Conservation (phyloP, 53 echinoderm and acorn worm genomes). For the Echinometra lucunter region DNA sequence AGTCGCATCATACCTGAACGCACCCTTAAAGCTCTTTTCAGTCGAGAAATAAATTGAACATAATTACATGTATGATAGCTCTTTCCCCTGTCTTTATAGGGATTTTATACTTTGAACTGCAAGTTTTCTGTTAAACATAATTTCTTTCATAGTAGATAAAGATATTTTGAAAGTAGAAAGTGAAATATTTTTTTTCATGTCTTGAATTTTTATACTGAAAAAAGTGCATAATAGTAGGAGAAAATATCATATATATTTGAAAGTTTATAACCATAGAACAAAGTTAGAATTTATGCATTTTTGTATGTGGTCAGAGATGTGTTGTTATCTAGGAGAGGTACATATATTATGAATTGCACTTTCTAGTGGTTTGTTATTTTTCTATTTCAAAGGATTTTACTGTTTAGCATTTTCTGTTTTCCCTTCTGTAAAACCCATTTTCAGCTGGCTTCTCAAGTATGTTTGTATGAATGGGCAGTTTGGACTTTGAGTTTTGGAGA, state of each 20-base stretch:
- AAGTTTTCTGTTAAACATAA: not conserved
- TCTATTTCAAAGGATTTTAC: not conserved
- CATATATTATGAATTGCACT: no score
- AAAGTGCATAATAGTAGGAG: not conserved
- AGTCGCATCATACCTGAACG: no score
- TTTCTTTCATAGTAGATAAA: not conserved
- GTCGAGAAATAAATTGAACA: no score
- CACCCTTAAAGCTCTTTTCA: no score
- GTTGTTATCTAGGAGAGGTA: not conserved
- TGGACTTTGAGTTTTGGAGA: no score
- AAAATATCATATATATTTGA: not conserved
- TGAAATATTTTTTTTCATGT: not conserved
- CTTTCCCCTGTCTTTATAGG: no score
- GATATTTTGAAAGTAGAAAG: not conserved
- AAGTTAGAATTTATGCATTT: constrained; percentile 28
- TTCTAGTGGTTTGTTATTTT: no score
- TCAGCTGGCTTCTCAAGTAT: no score
- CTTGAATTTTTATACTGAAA: not conserved
- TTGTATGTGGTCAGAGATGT: not conserved
- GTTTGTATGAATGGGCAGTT: no score
- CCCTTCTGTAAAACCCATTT: no score
- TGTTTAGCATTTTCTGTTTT: no score
- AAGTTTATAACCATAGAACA: constrained; percentile 28
- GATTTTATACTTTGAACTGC: not conserved
- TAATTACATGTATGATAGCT: no score